Evolutionary conservation across 2,113 vertebrate species (phyloP).

Genomic region (Protomyctophum bolini): DNA sequence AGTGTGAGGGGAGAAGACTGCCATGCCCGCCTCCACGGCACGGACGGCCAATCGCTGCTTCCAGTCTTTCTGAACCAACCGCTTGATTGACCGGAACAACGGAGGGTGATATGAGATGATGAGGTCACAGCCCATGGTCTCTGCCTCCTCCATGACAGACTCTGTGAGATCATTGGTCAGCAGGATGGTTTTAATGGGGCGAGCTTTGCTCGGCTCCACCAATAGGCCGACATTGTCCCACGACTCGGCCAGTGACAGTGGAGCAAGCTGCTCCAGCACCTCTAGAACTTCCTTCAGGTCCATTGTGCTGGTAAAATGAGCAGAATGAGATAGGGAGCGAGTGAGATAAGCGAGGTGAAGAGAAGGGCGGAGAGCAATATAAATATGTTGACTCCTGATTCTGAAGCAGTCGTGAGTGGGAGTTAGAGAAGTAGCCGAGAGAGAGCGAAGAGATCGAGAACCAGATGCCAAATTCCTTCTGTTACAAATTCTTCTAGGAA

Average conservation of each 20-base stretch:
- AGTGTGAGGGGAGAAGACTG: constrained; percentile 92
- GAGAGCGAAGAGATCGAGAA: constrained; percentile 3
- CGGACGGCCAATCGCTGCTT: constrained; percentile 88
- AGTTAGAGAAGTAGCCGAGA: background rate
- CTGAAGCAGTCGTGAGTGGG: background rate
- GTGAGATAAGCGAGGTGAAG: background rate
- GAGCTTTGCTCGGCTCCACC: constrained; percentile 88
- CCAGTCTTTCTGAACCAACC: constrained; percentile 87
- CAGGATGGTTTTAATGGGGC: constrained; percentile 82
- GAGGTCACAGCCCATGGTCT: constrained; percentile 81
- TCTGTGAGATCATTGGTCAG: constrained; percentile 92
- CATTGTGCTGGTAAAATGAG: constrained; percentile 70
- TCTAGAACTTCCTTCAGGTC: constrained; percentile 82
- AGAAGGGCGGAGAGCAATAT: background rate
- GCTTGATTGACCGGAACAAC: constrained; percentile 86
- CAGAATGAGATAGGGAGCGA: constrained; percentile 16
- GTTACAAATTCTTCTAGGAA: constrained; percentile 9
- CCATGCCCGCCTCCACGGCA: constrained; percentile 88
- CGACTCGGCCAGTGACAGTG: constrained; percentile 87
- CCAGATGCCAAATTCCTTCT: background rate
- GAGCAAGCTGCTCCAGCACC: constrained; percentile 85
- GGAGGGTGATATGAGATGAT: constrained; percentile 94
- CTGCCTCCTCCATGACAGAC: constrained; percentile 89
- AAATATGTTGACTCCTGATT: background rate
- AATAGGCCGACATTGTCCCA: constrained; percentile 97